These are phyloP conservation scores for Syngnathus typhle DNA, from an alignment of 2,113 vertebrate species.

Conservation along the genomic window DNA sequence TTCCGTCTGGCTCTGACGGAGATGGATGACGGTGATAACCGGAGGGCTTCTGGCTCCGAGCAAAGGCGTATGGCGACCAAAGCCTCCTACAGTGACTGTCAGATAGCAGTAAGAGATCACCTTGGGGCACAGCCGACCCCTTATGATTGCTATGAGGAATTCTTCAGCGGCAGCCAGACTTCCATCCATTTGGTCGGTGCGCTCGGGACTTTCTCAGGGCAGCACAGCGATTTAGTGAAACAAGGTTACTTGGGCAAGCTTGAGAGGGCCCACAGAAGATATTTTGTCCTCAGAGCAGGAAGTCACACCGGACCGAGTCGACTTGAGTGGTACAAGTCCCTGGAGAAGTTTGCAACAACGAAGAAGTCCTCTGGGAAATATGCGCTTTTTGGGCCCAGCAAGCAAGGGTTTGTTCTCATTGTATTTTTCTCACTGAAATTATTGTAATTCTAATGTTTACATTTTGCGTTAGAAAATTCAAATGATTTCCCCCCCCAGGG, in stretches of 20 bases:
- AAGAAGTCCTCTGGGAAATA: constrained; percentile 42
- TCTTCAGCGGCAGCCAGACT: constrained; percentile 17
- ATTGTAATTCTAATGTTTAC: background rate
- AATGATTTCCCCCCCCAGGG: constrained; percentile 13
- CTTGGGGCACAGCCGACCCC: background rate
- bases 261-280: constrained; percentile 34
- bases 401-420: constrained; percentile 39
- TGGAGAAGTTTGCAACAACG: constrained; percentile 37
- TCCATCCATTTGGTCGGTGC: constrained; percentile 11
- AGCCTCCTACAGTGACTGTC: background rate
- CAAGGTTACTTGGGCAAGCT: constrained; percentile 52
- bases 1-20: constrained; percentile 16
- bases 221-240: constrained; percentile 44
- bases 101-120: background rate
- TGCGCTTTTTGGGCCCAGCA: constrained; percentile 25
- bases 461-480: background rate
- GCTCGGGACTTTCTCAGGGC: constrained; percentile 2
- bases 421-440: background rate
- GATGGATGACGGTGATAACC: background rate
- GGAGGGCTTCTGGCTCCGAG: constrained; percentile 1
- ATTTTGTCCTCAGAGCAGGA: constrained; percentile 58
- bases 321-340: constrained; percentile 60
- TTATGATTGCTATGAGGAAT: constrained; percentile 26
- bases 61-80: background rate
- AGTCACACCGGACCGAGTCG: constrained; percentile 54